These are phyloP conservation scores for Natrix natrix DNA, from an alignment of 2,797 vertebrate genomes.

Conservation along the genomic window DNA sequence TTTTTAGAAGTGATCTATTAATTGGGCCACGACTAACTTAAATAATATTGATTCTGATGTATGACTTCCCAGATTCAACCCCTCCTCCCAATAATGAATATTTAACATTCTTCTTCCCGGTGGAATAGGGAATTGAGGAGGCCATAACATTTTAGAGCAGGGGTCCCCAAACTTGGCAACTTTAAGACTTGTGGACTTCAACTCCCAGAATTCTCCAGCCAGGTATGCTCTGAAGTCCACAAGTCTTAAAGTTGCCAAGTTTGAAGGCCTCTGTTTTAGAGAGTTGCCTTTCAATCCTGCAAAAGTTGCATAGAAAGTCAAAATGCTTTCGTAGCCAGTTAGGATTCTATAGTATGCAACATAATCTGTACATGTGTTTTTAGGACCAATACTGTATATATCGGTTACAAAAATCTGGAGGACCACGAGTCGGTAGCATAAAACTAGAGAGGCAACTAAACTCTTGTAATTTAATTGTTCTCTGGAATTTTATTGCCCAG, in stretches of 20 bases:
- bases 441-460: background rate
- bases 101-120: slow-evolving; percentile 25
- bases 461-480: background rate
- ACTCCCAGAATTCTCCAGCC: too few relatives aligned
- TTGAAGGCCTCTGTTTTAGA: background rate
- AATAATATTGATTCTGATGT: background rate
- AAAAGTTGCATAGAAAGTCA: slow-evolving; percentile 16
- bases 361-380: background rate
- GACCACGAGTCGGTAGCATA: background rate
- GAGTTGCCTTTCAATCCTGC: slow-evolving; percentile 25
- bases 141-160: slow-evolving; percentile 38
- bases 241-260: too few relatives aligned
- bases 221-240: too few relatives aligned
- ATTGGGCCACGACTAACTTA: background rate
- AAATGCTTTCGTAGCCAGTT: background rate
- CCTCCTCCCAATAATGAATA: background rate
- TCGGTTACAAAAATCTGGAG: background rate
- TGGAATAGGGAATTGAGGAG: slow-evolving; percentile 29
- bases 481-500: background rate
- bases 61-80: background rate
- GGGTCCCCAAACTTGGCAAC: too few relatives aligned
- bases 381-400: background rate
- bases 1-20: background rate
- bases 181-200: too few relatives aligned
- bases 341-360: background rate